Conservation (phyloP, 2,797 vertebrate genomes). For the Urocyon cinereoargenteus region DNA sequence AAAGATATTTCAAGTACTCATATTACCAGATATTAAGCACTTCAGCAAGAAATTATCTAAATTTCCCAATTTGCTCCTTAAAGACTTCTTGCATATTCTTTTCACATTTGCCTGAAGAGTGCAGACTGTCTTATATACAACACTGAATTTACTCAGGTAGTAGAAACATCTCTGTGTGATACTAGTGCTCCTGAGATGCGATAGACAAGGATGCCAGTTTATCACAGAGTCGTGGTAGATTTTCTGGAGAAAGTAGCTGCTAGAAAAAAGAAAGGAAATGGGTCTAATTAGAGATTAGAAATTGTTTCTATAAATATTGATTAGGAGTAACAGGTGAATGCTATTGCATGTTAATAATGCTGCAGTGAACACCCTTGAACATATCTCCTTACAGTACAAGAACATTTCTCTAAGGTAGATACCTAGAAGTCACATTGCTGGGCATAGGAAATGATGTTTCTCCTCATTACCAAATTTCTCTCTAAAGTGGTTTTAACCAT, state of each 20-base stretch:
- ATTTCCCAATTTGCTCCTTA: conserved; percentile 81
- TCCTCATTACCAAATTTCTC: conserved; percentile 8
- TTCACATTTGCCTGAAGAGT: conserved; percentile 59
- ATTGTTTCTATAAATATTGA: background rate
- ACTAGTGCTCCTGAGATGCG: background rate
- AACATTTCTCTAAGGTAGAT: background rate
- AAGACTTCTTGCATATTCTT: conserved; percentile 69
- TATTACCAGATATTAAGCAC: conserved; percentile 80
- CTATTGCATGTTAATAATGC: background rate
- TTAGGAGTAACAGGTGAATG: background rate
- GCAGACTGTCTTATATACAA: conserved; percentile 16
- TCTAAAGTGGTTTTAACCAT: background rate
- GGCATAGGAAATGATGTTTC: background rate
- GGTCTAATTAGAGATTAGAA: background rate
- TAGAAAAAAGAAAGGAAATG: background rate
- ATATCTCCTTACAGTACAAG: background rate
- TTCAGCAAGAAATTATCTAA: conserved; percentile 80
- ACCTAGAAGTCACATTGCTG: background rate
- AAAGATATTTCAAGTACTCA: conserved; percentile 76
- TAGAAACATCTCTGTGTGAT: conserved; percentile 35
- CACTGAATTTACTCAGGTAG: background rate
- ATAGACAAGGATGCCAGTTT: background rate
- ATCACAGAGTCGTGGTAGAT: background rate
- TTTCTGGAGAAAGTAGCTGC: background rate
- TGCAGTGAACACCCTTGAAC: background rate